Base-by-base conservation (phyloP, 1,140 invertebrate species). In the Drosophila fuyamai region DNA sequence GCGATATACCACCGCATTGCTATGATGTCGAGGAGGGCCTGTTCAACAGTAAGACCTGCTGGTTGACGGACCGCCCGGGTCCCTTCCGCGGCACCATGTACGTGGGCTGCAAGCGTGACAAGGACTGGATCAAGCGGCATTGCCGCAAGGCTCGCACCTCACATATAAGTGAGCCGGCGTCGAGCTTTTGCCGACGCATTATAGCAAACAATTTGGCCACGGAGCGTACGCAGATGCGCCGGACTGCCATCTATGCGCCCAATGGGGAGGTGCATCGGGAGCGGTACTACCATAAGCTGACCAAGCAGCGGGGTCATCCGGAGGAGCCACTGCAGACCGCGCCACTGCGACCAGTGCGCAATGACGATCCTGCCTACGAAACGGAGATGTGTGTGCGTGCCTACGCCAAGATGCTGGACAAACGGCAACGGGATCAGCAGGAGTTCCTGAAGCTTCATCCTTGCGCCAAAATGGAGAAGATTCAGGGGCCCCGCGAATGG, bases 11-110 rank as follows among this genome's bases (percentile, higher is more conserved):
- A 8, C 1, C n/a, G 0, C n/a, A 74, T 3, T 76, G 67, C 44
- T 91, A 43, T 18, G 88, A 91, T 23, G 67, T 51, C 0, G 88
- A 91, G 56, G 88, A 91, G 47, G 88, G 89, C 7, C 46, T 91
- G 23, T 91, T 56, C 27, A 76, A 81, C 36, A 18, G 54, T 0
- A 35, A 66, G 2, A 75, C 71, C 4, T 66, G 75, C 13, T 91
- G 75, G 61, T 23, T 89, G 1, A 40, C 56, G 7, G 74, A 91
- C 2, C 72, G 89, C 0, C 62, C 56, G 0, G 35, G 43, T 13
- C 88, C 88, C 1, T 75, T 89, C 5, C 36, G 48, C 3, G 62
- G 51, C 5, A 41, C 32, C 4, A 27, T 62, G 13, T 91, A 75
- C 5, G 50, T 89, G 1, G 54, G 54, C 13, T 91, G 89, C 41